Evolutionary conservation across 1,140 invertebrate genomes (phyloP), one percentile per base, ranked within the genome.

Genomic region (Andricus grossulariae): DNA sequence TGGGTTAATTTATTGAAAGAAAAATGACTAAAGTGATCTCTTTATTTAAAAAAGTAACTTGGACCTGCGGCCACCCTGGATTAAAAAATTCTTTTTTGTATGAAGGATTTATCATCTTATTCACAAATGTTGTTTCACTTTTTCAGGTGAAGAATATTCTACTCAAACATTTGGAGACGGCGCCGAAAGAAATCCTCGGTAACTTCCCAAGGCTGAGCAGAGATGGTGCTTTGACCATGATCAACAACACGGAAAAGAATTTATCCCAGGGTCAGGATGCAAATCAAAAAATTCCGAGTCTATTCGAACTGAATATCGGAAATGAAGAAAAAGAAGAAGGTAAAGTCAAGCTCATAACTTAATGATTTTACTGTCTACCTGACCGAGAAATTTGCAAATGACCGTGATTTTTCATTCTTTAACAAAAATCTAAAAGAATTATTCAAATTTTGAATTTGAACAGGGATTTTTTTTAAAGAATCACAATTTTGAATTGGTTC

Each of bases 141-240:
- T n/a, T 82, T 13, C 18, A 90, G 89, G 87, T 91, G 11, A 92
- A 91, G 75, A 88, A 86, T 78, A 92, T 92, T 75, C 77, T 92
- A n/a, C 89, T 93, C 51, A 92, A 97, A 92, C 96, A 98, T 87
- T 94, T 98, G 84, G 96, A 97, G 92, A 96, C 96, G 18, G 96
- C 96, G 1, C 97, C 96, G 0, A 97, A 97, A 87, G 97, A 97
- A 89, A 97, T 97, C 83, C 92, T 97, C 18, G 96, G 96, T 8
- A 96, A 97, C 86, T 97, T 97, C 84, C 96, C 96, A 57, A 92
- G 97, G 78, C 90, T 97, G 79, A 95, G 94, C 85, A 93, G 96
- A 80, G 94, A 97, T 83, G 93, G 94, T 79, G 96, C 96, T 0
- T 86, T 94, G 71, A 92, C 93, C 78, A 94, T 95, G 93, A 94